These are phyloP conservation scores for Callyntrura guangdongensis DNA, from an alignment of 2,888 invertebrate species.

Conservation along the genomic window DNA sequence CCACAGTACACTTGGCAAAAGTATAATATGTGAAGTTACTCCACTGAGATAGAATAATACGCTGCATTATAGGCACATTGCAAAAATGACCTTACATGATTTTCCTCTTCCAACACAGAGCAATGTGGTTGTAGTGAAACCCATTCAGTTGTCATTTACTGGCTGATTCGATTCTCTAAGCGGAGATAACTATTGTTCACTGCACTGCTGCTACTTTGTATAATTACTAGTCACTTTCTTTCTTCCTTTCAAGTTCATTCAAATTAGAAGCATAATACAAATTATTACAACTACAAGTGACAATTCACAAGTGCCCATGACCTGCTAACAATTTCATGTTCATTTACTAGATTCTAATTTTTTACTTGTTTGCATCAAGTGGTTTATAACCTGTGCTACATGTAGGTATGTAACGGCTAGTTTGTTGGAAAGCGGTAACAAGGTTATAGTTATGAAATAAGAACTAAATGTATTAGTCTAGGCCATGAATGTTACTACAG, in stretches of 20 bases:
- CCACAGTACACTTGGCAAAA: background rate
- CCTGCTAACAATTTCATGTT: conserved; percentile 45
- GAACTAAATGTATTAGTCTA: conserved; percentile 8
- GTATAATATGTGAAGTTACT: background rate
- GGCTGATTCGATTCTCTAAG: background rate
- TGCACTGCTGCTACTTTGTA: too few relatives aligned
- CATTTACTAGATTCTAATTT: conserved; percentile 30
- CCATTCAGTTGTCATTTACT: conserved; percentile 60
- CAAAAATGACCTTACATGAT: conserved; percentile 55
- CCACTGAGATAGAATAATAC: background rate
- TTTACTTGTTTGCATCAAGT: conserved; percentile 31
- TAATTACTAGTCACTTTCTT: conserved; percentile 37
- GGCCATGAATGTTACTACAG: too few relatives aligned
- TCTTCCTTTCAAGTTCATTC: conserved; percentile 55
- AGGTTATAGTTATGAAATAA: background rate
- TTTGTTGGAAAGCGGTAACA: too few relatives aligned
- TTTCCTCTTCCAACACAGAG: conserved; percentile 37
- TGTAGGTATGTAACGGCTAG: too few relatives aligned
- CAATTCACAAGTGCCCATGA: conserved; percentile 55
- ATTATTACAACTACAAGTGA: conserved; percentile 17
- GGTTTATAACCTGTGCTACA: background rate
- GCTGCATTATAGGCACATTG: conserved; percentile 22
- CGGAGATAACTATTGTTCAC: background rate
- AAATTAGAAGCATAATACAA: conserved; percentile 38
- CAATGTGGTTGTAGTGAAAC: too few relatives aligned